phyloP scores from a whole-genome alignment of 2,797 vertebrate species.

The Anolis apletophallus region DNA sequence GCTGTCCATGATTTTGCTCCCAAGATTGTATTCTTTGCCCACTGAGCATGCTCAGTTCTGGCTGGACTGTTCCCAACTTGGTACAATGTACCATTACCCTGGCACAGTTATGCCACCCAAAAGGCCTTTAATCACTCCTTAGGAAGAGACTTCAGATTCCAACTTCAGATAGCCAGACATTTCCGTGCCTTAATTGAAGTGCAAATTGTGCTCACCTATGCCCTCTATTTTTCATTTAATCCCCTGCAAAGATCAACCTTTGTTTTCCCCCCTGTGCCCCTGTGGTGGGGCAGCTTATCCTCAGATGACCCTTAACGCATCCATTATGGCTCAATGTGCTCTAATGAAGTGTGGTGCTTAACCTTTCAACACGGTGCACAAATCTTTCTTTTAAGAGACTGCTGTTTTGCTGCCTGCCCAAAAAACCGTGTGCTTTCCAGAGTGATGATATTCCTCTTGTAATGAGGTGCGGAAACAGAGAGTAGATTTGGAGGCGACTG shows the following conservation, averaged over 20 bases:
- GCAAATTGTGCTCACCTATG: background rate
- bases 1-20: too few relatives aligned
- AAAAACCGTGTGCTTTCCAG: background rate
- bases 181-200: background rate
- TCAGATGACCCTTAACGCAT: background rate
- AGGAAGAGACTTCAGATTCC: background rate
- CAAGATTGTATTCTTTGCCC: too few relatives aligned
- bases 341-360: background rate
- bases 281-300: background rate
- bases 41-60: too few relatives aligned
- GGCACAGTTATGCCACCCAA: too few relatives aligned
- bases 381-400: constrained; percentile 10
- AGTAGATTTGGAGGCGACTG: background rate
- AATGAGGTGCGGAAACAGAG: background rate
- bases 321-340: background rate
- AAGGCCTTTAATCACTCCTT: background rate
- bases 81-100: too few relatives aligned
- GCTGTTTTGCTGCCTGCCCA: background rate
- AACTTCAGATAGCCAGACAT: background rate
- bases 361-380: constrained; percentile 1
- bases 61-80: too few relatives aligned
- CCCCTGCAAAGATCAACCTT: background rate
- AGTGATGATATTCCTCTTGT: background rate
- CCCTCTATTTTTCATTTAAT: background rate
- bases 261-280: background rate